Percentiles rank a stretch among this genome's conserved stretches.
Evolutionary conservation across 2,113 vertebrate species (phyloP).

Genomic region (Aramus guarauna): DNA sequence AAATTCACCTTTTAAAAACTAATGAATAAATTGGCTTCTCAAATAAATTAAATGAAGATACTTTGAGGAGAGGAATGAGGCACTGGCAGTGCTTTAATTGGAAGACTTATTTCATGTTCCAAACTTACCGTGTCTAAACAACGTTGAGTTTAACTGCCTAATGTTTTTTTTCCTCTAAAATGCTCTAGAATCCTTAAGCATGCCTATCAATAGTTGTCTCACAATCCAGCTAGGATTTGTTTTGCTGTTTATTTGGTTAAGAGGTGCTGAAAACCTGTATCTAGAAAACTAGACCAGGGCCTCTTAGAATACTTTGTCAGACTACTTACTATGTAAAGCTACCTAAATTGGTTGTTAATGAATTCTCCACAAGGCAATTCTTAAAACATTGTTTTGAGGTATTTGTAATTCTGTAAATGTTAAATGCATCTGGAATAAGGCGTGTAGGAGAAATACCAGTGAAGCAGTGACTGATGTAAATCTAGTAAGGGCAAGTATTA

Average conservation of each 20-base stretch:
- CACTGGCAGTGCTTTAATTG: background rate
- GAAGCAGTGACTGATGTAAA: background rate
- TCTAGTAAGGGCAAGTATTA: background rate
- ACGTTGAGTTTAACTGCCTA: background rate
- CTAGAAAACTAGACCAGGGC: background rate
- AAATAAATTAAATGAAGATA: background rate
- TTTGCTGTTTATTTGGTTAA: background rate
- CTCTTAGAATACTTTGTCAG: background rate
- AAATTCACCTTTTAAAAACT: background rate
- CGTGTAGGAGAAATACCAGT: background rate
- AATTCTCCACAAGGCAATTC: background rate
- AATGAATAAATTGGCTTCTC: background rate
- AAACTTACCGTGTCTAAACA: background rate
- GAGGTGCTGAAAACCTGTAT: background rate
- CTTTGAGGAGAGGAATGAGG: background rate
- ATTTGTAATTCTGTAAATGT: background rate
- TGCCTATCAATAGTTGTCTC: background rate
- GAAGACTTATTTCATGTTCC: background rate
- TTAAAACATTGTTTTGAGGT: background rate
- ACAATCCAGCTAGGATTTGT: background rate
- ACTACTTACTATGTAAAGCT: background rate
- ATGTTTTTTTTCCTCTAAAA: background rate
- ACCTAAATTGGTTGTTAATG: background rate
- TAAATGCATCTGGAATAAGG: background rate
- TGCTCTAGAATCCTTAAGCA: background rate